Conservation (phyloP, 2,888 invertebrate species). For the Oscheius sp. region DNA sequence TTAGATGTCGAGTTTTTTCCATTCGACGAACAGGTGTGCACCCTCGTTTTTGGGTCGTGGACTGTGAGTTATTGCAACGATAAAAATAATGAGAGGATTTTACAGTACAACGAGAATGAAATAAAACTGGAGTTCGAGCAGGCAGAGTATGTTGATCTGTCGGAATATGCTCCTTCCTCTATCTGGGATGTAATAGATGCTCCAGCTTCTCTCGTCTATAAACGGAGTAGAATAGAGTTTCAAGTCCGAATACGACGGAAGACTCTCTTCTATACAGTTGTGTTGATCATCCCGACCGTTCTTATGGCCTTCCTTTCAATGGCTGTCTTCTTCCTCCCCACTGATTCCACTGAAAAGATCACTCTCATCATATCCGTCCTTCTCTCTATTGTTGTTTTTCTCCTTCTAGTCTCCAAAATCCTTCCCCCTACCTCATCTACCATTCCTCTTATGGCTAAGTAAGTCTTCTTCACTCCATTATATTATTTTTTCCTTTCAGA, state of each 20-base stretch:
- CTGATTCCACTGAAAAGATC: slow-evolving; percentile 88
- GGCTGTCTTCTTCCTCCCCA: slow-evolving; percentile 92
- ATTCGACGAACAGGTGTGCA: slow-evolving; percentile 75
- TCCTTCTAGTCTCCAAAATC: slow-evolving; percentile 96
- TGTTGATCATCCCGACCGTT: slow-evolving; percentile 97
- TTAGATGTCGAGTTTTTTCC: slow-evolving; percentile 94
- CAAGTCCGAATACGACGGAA: slow-evolving; percentile 77
- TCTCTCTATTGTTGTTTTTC: slow-evolving; percentile 97
- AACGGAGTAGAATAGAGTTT: slow-evolving; percentile 65
- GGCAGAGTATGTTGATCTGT: slow-evolving; percentile 90
- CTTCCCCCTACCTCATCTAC: slow-evolving; percentile 97
- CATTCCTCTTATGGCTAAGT: slow-evolving; percentile 94
- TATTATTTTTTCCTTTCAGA: slow-evolving; percentile 57
- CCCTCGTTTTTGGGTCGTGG: slow-evolving; percentile 67
- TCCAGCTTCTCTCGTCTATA: slow-evolving; percentile 71
- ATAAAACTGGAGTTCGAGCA: slow-evolving; percentile 93
- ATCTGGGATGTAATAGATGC: slow-evolving; percentile 96
- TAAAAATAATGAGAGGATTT: neutral
- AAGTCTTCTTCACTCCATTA: neutral
- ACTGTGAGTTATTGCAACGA: slow-evolving; percentile 41
- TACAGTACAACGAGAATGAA: slow-evolving; percentile 88
- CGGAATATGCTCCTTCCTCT: slow-evolving; percentile 96
- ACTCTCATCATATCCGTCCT: slow-evolving; percentile 91
- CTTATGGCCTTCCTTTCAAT: slow-evolving; percentile 94
- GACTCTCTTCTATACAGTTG: slow-evolving; percentile 98